A percentile compares a stretch with the other conserved stretches of the same genome.
phyloP scores from a whole-genome alignment of 2,797 vertebrate genomes.

The Epinephelus coioides region DNA sequence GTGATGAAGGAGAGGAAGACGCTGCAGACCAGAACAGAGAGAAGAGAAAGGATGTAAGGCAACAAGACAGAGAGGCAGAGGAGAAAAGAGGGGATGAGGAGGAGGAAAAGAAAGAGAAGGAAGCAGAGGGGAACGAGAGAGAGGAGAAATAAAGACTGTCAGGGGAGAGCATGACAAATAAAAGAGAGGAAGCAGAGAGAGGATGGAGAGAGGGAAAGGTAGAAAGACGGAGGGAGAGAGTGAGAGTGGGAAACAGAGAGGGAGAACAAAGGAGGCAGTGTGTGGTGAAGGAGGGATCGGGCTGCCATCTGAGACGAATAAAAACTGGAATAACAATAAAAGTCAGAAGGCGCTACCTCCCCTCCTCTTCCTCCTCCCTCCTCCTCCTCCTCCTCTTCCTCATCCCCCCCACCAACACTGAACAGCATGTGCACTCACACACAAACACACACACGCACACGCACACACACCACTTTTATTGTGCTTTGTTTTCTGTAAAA shows the following conservation, averaged over 20 bases:
- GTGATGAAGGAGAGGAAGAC: no score
- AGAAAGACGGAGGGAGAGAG: slow-evolving; percentile 23
- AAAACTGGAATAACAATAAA: slow-evolving; percentile 85
- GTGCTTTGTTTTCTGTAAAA: slow-evolving; percentile 44
- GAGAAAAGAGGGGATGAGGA: neutral
- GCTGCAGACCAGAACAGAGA: no score
- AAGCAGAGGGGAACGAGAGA: neutral
- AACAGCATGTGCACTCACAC: slow-evolving; percentile 29
- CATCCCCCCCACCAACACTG: slow-evolving; percentile 12
- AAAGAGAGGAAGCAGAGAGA: slow-evolving; percentile 44
- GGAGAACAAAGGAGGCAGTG: slow-evolving; percentile 81
- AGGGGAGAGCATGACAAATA: slow-evolving; percentile 27
- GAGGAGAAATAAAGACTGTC: slow-evolving; percentile 28
- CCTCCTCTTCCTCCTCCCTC: slow-evolving; percentile 48
- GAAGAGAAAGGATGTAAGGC: no score
- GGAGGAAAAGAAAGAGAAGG: neutral
- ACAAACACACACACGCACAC: neutral
- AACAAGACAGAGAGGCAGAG: neutral
- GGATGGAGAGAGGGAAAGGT: slow-evolving; percentile 30
- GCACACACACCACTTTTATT: slow-evolving; percentile 8
- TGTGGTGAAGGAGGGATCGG: slow-evolving; percentile 74
- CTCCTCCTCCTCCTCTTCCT: slow-evolving; percentile 8
- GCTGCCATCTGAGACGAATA: slow-evolving; percentile 84
- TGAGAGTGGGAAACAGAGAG: slow-evolving; percentile 37
- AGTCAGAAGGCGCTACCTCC: slow-evolving; percentile 79